A percentile compares a stretch with the other conserved stretches of the same genome.
These are phyloP conservation scores for Dreissena rostriformis DNA, from an alignment of 1,140 invertebrate species.

Conservation along the genomic window DNA sequence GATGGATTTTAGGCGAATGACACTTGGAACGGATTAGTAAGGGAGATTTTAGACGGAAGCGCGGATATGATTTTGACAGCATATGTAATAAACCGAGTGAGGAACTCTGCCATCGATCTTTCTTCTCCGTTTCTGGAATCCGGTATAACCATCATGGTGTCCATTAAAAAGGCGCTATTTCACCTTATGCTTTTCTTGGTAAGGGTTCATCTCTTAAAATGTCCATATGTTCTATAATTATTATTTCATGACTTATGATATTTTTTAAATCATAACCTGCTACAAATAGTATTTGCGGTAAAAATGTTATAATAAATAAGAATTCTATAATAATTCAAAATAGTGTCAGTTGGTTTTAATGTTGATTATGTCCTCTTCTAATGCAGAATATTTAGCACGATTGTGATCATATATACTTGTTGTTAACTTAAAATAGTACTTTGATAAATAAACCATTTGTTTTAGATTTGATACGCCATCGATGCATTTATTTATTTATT, in stretches of 20 bases:
- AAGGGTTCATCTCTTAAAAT: conserved; percentile 35
- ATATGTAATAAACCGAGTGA: conserved; percentile 97
- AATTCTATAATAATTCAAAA: neutral
- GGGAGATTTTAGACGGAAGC: conserved; percentile 95
- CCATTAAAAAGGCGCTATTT: conserved; percentile 98
- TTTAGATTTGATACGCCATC: no score
- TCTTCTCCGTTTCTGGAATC: conserved; percentile 99
- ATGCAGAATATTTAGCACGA: no score
- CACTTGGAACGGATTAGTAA: conserved; percentile 97
- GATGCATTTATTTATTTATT: no score
- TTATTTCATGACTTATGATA: neutral
- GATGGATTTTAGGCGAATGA: conserved; percentile 59
- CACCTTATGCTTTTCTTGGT: conserved; percentile 98
- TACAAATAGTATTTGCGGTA: neutral
- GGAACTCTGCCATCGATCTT: conserved; percentile 94
- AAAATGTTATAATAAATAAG: no score
- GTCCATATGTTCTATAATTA: neutral
- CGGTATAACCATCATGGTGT: conserved; percentile 98
- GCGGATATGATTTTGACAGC: conserved; percentile 98
- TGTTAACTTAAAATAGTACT: no score
- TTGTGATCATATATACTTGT: no score
- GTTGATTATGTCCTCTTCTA: neutral
- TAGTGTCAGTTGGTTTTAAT: neutral
- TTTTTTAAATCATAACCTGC: neutral
- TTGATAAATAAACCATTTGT: no score